These are phyloP conservation scores for Grapholita molesta DNA, from an alignment of 1,140 invertebrate genomes.

Conservation along the genomic window DNA sequence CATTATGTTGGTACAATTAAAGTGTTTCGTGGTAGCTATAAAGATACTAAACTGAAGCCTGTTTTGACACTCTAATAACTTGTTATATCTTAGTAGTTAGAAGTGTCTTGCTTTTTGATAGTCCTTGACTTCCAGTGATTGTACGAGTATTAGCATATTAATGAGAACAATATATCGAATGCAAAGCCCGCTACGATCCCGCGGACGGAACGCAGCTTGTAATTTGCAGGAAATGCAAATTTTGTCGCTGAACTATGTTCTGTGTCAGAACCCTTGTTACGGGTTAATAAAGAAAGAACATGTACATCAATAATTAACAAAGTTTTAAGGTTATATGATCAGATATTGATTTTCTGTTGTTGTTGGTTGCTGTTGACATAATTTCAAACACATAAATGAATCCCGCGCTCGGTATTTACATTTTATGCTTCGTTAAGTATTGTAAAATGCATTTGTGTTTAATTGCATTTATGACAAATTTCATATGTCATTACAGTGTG, in stretches of 20 bases:
- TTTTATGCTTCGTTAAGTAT: conserved; percentile 9
- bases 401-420: neutral
- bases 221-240: conserved; percentile 14
- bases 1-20: neutral
- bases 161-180: conserved; percentile 5
- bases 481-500: conserved; percentile 50
- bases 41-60: neutral
- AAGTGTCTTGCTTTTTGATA: neutral
- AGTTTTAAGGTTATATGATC: neutral
- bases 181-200: neutral
- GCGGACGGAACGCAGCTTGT: conserved; percentile 9
- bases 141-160: conserved; percentile 11
- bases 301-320: neutral
- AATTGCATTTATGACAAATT: conserved; percentile 53
- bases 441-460: conserved; percentile 35
- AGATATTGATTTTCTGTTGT: neutral
- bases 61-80: neutral
- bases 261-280: neutral
- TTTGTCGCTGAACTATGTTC: conserved; percentile 1
- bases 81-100: neutral
- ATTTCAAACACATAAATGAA: neutral
- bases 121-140: neutral
- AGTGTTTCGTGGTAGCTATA: neutral
- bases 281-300: conserved; percentile 9
- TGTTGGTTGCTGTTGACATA: too few species aligned